Conservation (phyloP, 2,797 vertebrate genomes). For the Brachyalestes nurse region DNA sequence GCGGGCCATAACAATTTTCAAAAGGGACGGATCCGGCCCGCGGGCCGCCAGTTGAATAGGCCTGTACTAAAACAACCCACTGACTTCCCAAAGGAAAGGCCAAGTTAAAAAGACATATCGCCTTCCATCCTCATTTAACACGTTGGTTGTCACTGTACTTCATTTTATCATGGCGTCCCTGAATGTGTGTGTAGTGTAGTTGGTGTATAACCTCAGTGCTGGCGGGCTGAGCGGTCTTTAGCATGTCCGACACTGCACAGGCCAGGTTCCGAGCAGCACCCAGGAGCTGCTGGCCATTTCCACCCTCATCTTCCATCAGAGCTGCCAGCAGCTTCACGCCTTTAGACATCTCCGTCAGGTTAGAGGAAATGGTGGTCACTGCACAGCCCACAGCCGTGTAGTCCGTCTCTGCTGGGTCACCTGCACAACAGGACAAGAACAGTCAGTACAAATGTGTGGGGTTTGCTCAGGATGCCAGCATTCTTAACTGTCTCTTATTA, state of each 20-base stretch:
- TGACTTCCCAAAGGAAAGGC: not conserved
- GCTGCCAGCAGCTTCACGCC: slow-evolving; percentile 94
- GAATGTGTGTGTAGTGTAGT: not conserved
- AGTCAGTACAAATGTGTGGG: not conserved
- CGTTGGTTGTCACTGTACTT: not conserved
- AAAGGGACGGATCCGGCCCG: too few species aligned
- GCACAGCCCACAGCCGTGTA: slow-evolving; percentile 97
- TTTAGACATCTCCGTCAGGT: slow-evolving; percentile 98
- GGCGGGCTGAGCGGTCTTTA: slow-evolving; percentile 93
- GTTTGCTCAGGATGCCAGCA: not conserved
- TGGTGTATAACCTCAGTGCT: slow-evolving; percentile 85
- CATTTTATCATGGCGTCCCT: not conserved
- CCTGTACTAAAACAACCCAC: not conserved
- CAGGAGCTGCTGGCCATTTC: slow-evolving; percentile 90
- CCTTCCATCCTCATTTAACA: not conserved
- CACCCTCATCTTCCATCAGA: slow-evolving; percentile 94
- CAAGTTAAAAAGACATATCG: not conserved
- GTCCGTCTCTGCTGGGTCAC: slow-evolving; percentile 95
- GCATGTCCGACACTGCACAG: slow-evolving; percentile 89
- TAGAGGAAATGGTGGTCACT: slow-evolving; percentile 97
- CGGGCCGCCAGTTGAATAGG: too few species aligned
- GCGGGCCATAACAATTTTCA: too few species aligned
- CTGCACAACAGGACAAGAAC: slow-evolving; percentile 65
- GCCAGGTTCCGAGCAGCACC: slow-evolving; percentile 95
- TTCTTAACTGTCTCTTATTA: too few species aligned